Conservation (phyloP, 2,113 vertebrate species). For the Mus pahari region DNA sequence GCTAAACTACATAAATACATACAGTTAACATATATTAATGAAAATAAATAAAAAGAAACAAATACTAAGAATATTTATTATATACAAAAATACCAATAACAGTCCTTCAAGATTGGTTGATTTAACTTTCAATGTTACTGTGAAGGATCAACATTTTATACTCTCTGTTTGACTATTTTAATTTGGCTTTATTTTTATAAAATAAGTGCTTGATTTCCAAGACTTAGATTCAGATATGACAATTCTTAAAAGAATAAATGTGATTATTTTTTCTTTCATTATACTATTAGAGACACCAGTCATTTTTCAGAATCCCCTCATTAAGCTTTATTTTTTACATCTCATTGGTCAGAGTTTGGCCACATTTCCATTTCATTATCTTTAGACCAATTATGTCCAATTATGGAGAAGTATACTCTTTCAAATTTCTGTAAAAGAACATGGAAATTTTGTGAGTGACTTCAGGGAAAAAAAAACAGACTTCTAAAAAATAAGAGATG, state of each 20-base stretch:
- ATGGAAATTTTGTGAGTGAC: neutral
- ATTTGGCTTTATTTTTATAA: neutral
- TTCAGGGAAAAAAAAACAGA: neutral
- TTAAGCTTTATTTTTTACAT: slow-evolving; percentile 43
- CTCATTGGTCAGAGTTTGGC: neutral
- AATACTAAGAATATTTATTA: neutral
- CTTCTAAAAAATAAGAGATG: neutral
- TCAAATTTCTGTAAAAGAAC: neutral
- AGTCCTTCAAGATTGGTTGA: neutral
- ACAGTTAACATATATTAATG: neutral
- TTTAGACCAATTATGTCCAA: neutral
- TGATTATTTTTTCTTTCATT: neutral
- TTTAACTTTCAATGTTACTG: neutral
- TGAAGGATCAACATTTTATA: neutral
- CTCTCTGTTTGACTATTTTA: neutral
- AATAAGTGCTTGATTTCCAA: neutral
- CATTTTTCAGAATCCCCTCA: neutral
- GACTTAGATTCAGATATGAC: neutral
- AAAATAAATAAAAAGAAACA: neutral
- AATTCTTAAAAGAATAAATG: neutral
- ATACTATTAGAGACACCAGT: neutral
- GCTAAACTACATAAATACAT: neutral
- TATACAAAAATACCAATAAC: neutral
- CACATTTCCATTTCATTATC: slow-evolving; percentile 34
- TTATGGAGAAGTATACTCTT: neutral